Conservation (phyloP, 1,140 invertebrate genomes). For the Himalopsyche phryganea region DNA sequence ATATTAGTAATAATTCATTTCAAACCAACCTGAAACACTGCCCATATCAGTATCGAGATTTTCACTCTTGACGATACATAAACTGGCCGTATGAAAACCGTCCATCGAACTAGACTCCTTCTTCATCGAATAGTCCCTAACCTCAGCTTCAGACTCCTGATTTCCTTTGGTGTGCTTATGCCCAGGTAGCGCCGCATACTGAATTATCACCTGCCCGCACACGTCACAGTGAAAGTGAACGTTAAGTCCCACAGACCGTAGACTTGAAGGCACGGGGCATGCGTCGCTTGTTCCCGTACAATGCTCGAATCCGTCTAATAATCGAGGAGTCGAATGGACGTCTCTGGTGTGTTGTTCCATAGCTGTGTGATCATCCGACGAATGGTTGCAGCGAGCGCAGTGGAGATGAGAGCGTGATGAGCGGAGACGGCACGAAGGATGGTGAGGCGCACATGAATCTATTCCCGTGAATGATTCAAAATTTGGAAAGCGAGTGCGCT, state of each 20-base stretch:
- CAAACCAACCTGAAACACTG: constrained; percentile 46
- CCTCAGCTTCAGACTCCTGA: constrained; percentile 39
- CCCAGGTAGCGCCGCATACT: constrained; percentile 47
- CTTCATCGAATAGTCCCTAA: constrained; percentile 52
- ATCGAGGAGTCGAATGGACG: constrained; percentile 42
- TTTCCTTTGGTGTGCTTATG: constrained; percentile 41
- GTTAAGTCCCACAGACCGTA: constrained; percentile 44
- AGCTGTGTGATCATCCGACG: constrained; percentile 42
- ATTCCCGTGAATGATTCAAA: constrained; percentile 48
- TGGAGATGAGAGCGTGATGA: constrained; percentile 44
- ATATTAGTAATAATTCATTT: too few relatives aligned
- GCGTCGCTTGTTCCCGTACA: constrained; percentile 44
- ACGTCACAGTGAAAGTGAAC: constrained; percentile 49
- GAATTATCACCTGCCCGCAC: constrained; percentile 48
- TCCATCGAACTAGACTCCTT: constrained; percentile 32
- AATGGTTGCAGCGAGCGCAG: constrained; percentile 47
- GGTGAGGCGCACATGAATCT: constrained; percentile 43
- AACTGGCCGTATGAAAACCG: constrained; percentile 43
- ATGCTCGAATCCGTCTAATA: constrained; percentile 50
- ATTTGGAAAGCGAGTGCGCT: constrained; percentile 51
- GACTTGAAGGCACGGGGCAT: constrained; percentile 49
- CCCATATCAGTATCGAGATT: constrained; percentile 17
- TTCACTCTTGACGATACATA: constrained; percentile 47
- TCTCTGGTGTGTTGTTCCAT: constrained; percentile 50
- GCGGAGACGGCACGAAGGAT: constrained; percentile 44